phyloP scores from a whole-genome alignment of 2,888 invertebrate species.

The Caenorhabditis sp. region DNA sequence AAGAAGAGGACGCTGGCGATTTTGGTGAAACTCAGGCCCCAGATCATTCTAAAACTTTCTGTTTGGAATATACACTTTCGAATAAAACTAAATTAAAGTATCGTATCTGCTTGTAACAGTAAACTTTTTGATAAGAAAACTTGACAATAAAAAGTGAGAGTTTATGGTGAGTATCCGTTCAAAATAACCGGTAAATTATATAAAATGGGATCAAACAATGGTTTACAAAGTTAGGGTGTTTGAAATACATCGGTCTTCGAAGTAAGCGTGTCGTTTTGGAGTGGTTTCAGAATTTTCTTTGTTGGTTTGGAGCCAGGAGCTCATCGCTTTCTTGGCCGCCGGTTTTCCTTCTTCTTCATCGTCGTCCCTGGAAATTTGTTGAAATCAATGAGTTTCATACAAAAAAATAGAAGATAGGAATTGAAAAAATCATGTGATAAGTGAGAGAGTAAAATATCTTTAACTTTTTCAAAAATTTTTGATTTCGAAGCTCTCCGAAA shows the following conservation, averaged over 20 bases:
- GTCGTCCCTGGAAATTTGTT: conserved; percentile 43
- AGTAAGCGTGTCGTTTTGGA: conserved; percentile 46
- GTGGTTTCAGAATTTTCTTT: conserved; percentile 13
- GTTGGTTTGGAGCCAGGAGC: conserved; percentile 30
- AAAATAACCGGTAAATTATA: neutral
- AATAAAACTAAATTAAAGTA: neutral
- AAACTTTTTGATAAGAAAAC: neutral
- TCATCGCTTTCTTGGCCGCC: conserved; percentile 26
- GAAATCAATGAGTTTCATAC: neutral
- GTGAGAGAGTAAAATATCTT: neutral
- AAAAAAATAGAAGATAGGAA: neutral
- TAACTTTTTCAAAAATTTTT: no score
- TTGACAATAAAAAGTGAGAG: neutral
- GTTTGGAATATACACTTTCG: neutral
- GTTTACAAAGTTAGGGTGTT: conserved; percentile 32
- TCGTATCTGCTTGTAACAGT: neutral
- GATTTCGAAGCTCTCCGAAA: no score
- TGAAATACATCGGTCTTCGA: conserved; percentile 42
- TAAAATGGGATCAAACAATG: neutral
- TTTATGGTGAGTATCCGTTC: conserved; percentile 10
- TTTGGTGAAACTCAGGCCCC: neutral
- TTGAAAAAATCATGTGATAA: neutral
- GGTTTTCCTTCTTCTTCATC: conserved; percentile 58
- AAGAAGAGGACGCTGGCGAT: conserved; percentile 63
- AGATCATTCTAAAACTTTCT: conserved; percentile 19